Base-by-base conservation (phyloP, 2,113 vertebrate species). In the Suncus etruscus region DNA sequence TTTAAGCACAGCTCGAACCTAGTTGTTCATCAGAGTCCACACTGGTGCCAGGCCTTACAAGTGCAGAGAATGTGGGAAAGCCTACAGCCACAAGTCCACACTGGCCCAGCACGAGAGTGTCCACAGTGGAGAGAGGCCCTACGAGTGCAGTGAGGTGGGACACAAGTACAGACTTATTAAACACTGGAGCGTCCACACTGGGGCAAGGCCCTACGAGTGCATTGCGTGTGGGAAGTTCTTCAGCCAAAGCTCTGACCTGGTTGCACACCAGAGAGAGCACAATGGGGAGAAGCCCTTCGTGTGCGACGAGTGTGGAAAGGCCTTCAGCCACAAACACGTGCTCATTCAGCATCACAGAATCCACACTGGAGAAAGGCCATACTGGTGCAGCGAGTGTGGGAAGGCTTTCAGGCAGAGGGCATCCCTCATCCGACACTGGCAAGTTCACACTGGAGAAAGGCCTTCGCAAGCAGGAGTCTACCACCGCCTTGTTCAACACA, bases 361-460 rank as follows among this genome's bases (percentile, higher is more conserved):
- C 70, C 96, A 96, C 83, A 95, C 94, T 63, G 95, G 95, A 65
- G 96, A 95, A 61, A 96, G 92, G 47, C 96, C 96, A 0, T 95
- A 90, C 63, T 91, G 92, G 14, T 96, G 95, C 91, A 93, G 91
- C 16, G 95, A 96, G n/a, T 97, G 96, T 50, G 95, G 91, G 8
- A 97, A 95, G 54, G 83, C 94, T n/a, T 97, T 97, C 87, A 93
- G 94, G 39, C 93, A 93, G 15, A 96, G 94, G 20, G 94, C 95
- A 83, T 94, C 94, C 63, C 94, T 96, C 22, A 84, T 96, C 51
- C 76, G 90, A 14, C 94, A 97, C 0, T 94, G 94, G 93, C 94
- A 92, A 77, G 89, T 95, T 86, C 96, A 96, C 12, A 83, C 75
- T 25, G 87, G 65, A 80, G 90, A 83, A 89, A 91, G 83, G 24